Conservation (phyloP, 1,140 invertebrate genomes). For the Philaenus spumarius region DNA sequence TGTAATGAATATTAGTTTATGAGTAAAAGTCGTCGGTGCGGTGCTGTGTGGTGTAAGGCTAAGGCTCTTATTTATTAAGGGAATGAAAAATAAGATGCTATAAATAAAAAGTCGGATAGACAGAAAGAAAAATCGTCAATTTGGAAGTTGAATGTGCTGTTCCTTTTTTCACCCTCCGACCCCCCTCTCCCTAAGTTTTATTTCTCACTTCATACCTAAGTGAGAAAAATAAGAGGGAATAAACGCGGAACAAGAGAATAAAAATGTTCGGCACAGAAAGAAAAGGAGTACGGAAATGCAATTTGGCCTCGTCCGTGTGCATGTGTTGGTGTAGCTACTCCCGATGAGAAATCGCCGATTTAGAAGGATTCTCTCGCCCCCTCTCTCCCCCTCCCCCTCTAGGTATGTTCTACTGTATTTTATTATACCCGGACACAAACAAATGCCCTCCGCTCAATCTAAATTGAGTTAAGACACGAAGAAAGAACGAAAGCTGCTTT, state of each 20-base stretch:
- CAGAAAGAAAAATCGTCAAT: conserved; percentile 5
- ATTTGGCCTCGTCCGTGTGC: conserved; percentile 13
- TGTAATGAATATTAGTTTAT: too few relatives aligned
- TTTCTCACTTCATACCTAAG: conserved; percentile 11
- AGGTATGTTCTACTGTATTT: neutral
- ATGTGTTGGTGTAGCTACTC: conserved; percentile 9
- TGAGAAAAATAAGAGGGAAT: conserved; percentile 17
- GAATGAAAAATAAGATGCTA: conserved; percentile 5
- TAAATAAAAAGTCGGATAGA: neutral
- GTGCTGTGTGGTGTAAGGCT: too few relatives aligned
- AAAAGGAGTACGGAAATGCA: conserved; percentile 27
- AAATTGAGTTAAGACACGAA: conserved; percentile 28
- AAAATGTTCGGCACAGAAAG: conserved; percentile 2
- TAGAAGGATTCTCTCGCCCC: conserved; percentile 18
- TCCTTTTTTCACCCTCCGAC: neutral
- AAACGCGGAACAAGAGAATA: conserved; percentile 22
- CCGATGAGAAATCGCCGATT: conserved; percentile 28
- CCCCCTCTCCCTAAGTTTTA: neutral
- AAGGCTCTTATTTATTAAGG: neutral
- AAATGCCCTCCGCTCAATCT: conserved; percentile 28
- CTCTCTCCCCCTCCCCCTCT: neutral
- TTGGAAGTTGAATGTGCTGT: conserved; percentile 14
- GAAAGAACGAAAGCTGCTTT: conserved; percentile 4
- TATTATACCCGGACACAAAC: conserved; percentile 18
- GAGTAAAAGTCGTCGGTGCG: too few relatives aligned